Evolutionary conservation across 2,888 invertebrate genomes (phyloP).

Genomic region (Apotomis betuletana): DNA sequence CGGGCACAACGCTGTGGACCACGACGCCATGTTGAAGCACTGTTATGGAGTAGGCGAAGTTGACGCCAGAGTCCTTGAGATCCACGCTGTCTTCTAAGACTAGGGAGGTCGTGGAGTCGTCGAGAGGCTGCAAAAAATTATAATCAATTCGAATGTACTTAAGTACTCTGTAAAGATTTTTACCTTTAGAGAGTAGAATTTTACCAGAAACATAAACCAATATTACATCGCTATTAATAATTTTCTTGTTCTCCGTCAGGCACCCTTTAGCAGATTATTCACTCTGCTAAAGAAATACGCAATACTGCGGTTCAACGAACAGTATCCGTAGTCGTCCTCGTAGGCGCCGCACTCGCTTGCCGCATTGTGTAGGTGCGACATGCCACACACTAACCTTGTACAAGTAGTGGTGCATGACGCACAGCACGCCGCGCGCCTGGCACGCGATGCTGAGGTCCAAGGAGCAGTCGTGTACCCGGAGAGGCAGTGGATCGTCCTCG

Average conservation of each 20-base stretch:
- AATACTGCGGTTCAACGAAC: slow-evolving; percentile 90
- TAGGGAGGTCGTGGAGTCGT: slow-evolving; percentile 81
- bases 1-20: slow-evolving; percentile 91
- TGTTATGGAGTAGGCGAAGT: slow-evolving; percentile 93
- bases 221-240: no score
- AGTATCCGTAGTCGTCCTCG: slow-evolving; percentile 92
- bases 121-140: slow-evolving; percentile 76
- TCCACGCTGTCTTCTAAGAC: slow-evolving; percentile 81
- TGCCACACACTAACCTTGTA: slow-evolving; percentile 84
- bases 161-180: no score
- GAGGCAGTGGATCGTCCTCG: slow-evolving; percentile 91
- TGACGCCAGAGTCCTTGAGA: slow-evolving; percentile 86
- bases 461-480: slow-evolving; percentile 91
- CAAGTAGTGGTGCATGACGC: slow-evolving; percentile 90
- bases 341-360: background rate
- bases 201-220: no score
- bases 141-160: no score
- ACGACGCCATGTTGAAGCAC: slow-evolving; percentile 92
- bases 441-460: slow-evolving; percentile 91
- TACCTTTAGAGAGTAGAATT: no score
- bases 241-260: no score
- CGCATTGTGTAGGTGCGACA: slow-evolving; percentile 58
- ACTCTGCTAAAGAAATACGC: slow-evolving; percentile 63
- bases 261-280: no score
- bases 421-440: slow-evolving; percentile 88